These are phyloP conservation scores for Phymastichus coffea DNA, from an alignment of 1,140 invertebrate species.

Conservation along the genomic window DNA sequence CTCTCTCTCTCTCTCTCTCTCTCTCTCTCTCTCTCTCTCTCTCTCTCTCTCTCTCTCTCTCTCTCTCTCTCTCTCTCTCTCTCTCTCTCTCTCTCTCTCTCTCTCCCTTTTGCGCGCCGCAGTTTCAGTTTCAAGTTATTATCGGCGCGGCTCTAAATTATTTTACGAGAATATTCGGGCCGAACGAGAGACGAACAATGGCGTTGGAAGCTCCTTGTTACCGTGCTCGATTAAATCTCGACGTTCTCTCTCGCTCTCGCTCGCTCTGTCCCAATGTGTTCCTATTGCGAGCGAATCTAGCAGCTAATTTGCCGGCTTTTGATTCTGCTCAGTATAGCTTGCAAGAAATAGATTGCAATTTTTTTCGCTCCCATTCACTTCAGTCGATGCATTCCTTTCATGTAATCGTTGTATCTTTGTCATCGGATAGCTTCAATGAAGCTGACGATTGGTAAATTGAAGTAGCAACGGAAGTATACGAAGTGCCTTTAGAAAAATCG, in stretches of 20 bases:
- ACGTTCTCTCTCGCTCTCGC: no score
- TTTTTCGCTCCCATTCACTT: no score
- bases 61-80: neutral
- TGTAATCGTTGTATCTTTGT: no score
- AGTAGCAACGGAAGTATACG: constrained; percentile 29
- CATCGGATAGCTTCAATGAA: no score
- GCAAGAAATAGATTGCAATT: no score
- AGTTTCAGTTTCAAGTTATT: constrained; percentile 22
- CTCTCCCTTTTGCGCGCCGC: neutral
- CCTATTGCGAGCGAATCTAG: neutral
- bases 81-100: neutral
- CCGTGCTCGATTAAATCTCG: constrained; percentile 4
- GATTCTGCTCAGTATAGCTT: neutral
- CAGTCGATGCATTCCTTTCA: no score
- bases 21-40: no score
- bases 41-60: no score
- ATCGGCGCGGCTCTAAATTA: constrained; percentile 16
- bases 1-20: no score
- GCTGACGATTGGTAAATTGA: no score
- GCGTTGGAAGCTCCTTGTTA: neutral
- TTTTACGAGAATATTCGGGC: neutral
- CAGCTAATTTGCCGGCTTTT: constrained; percentile 11
- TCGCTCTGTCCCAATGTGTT: neutral
- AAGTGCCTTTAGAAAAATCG: no score
- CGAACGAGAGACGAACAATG: neutral